Evolutionary conservation across 2,113 vertebrate genomes (phyloP).

Genomic region (Castor canadensis): DNA sequence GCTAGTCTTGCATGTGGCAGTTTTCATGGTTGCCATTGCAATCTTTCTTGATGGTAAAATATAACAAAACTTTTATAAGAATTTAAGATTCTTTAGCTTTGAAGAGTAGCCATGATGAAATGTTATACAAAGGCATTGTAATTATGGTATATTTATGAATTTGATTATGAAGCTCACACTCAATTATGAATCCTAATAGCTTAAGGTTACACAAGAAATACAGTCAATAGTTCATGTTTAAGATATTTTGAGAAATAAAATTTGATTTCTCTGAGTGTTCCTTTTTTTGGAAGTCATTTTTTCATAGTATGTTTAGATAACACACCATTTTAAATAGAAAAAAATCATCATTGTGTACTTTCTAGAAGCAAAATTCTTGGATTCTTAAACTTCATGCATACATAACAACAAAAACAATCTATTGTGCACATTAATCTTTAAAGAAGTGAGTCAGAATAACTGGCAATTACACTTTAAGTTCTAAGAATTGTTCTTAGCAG

Average conservation of each 20-base stretch:
- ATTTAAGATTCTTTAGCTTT: background rate
- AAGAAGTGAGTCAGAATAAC: background rate
- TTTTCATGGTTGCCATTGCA: slow-evolving; percentile 45
- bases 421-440: background rate
- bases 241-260: background rate
- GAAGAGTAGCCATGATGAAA: background rate
- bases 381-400: background rate
- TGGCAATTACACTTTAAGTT: too few species aligned
- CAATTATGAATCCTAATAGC: background rate
- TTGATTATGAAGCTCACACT: background rate
- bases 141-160: background rate
- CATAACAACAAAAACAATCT: background rate
- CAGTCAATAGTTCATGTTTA: background rate
- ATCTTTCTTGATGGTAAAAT: background rate
- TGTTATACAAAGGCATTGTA: background rate
- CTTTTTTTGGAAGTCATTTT: background rate
- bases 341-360: background rate
- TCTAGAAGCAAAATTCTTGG: slow-evolving; percentile 24
- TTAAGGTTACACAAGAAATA: background rate
- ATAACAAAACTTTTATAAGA: background rate
- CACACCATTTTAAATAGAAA: background rate
- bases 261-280: background rate
- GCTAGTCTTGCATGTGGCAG: slow-evolving; percentile 64
- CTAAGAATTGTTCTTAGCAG: background rate
- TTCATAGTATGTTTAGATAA: background rate